Conservation (phyloP, 2,113 vertebrate genomes). For the Mesoclemmys tuberculata region DNA sequence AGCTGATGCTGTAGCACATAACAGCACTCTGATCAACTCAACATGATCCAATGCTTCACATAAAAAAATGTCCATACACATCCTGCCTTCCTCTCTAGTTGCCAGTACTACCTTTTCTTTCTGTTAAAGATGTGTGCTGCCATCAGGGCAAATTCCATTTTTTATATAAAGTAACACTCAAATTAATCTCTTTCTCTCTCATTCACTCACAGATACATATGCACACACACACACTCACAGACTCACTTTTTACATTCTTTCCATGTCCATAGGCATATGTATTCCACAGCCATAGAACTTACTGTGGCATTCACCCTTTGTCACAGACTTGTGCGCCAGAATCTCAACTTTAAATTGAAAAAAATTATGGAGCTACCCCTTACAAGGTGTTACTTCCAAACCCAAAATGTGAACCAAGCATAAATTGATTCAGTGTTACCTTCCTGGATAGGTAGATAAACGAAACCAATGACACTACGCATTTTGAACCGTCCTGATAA, state of each 20-base stretch:
- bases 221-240: neutral
- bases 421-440: neutral
- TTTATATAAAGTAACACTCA: neutral
- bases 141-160: neutral
- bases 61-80: neutral
- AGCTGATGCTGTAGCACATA: neutral
- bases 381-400: neutral
- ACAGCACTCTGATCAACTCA: neutral
- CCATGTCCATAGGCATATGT: neutral
- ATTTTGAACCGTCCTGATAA: neutral
- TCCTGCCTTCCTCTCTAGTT: neutral
- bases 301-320: neutral
- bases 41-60: neutral
- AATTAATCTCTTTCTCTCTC: accelerated
- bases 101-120: neutral
- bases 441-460: neutral
- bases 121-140: accelerated
- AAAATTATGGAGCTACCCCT: neutral
- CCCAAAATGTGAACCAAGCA: neutral
- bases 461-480: neutral
- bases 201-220: neutral
- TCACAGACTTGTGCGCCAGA: neutral
- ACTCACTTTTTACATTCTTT: neutral
- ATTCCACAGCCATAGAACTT: neutral
- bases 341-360: neutral